These are phyloP conservation scores for Ferdinandea cuprea DNA, from an alignment of 2,888 invertebrate species.

Conservation along the genomic window DNA sequence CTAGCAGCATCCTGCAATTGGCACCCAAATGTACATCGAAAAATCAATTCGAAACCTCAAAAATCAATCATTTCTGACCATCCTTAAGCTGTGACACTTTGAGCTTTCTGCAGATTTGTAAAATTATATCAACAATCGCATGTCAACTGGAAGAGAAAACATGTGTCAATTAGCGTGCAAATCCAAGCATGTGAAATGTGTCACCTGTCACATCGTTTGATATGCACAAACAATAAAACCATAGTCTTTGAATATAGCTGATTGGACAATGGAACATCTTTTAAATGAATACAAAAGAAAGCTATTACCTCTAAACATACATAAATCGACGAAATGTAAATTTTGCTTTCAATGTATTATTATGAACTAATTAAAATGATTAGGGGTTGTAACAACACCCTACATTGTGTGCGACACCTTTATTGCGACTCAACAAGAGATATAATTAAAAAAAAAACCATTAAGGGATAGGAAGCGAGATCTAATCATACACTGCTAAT, in stretches of 20 bases:
- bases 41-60: not conserved
- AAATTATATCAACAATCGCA: not conserved
- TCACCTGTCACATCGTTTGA: slow-evolving; percentile 22
- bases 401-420: too few species aligned
- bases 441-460: too few species aligned
- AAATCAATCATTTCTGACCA: not conserved
- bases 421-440: too few species aligned
- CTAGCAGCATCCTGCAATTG: slow-evolving; percentile 1
- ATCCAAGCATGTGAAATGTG: slow-evolving; percentile 9
- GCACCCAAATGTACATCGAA: not conserved
- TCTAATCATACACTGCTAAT: too few species aligned
- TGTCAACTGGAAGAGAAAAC: slow-evolving; percentile 5
- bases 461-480: too few species aligned
- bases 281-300: too few species aligned
- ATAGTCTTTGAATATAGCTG: not conserved
- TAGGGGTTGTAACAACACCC: too few species aligned
- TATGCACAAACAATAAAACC: not conserved
- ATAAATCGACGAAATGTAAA: too few species aligned
- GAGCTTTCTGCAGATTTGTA: slow-evolving; percentile 3
- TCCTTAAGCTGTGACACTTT: not conserved
- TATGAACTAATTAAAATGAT: too few species aligned
- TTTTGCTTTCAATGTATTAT: too few species aligned
- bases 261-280: not conserved
- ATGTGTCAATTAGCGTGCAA: slow-evolving; percentile 30
- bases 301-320: too few species aligned